A percentile compares a stretch with the other conserved stretches of the same genome.
These are phyloP conservation scores for Conus ventricosus DNA, from an alignment of 1,140 invertebrate species.

Conservation along the genomic window DNA sequence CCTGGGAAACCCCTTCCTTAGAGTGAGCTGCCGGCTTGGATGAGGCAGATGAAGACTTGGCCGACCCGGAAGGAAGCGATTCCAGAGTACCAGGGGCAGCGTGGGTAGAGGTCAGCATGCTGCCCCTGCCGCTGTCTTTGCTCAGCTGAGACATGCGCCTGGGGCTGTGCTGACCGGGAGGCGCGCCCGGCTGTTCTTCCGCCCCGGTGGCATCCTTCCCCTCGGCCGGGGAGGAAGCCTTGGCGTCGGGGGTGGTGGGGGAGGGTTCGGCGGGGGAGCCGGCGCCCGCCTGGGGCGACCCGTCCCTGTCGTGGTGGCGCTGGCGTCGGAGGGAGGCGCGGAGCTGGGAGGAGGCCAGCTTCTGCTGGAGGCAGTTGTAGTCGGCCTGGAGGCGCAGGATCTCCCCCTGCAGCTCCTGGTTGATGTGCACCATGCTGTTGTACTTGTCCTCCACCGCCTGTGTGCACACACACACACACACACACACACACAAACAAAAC, in stretches of 20 bases:
- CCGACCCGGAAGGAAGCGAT: not conserved
- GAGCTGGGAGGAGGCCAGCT: slow-evolving; percentile 2
- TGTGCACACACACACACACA: not conserved
- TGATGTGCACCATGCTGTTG: slow-evolving; percentile 53
- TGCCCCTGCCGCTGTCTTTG: slow-evolving; percentile 24
- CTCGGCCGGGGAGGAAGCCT: not conserved
- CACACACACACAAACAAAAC: not conserved
- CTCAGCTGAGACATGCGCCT: not conserved
- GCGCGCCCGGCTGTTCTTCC: not conserved
- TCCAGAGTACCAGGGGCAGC: no score
- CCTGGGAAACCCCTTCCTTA: not conserved
- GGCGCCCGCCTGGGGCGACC: not conserved
- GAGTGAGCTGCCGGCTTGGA: not conserved
- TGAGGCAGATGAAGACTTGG: not conserved
- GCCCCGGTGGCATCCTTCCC: not conserved
- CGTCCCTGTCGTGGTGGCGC: not conserved
- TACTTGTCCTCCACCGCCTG: slow-evolving; percentile 66
- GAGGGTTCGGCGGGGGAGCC: not conserved
- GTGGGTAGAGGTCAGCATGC: not conserved
- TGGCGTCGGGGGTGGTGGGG: not conserved
- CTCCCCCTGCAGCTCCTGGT: slow-evolving; percentile 57
- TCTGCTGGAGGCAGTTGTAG: slow-evolving; percentile 25
- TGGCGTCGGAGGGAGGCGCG: not conserved
- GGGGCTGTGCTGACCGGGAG: not conserved
- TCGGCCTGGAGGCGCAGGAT: slow-evolving; percentile 51